Evolutionary conservation across 1,140 invertebrate species (phyloP), one percentile per base, ranked within the genome.

Genomic region (Rhagoletis pomonella): DNA sequence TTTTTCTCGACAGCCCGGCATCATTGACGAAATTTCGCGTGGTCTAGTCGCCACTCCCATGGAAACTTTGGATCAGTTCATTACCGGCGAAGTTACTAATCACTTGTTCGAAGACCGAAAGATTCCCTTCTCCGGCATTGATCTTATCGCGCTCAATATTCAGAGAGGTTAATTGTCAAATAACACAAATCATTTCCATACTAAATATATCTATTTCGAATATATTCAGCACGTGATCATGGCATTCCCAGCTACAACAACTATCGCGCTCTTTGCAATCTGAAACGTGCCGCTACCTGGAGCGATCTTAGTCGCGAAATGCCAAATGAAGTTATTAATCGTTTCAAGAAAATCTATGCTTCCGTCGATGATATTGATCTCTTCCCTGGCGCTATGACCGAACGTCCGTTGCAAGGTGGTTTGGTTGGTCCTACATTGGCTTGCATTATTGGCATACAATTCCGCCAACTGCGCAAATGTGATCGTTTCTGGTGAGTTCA

Each of bases 401-500:
- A 99, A 91, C 94, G 96, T 64, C 96, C 96, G 0, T 94, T 98
- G 0, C 96, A 97, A 89, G 97, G 97, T 14, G 98, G 97, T 9
- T 92, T 99, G 0, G 97, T 99, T 0, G 98, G 98, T 5, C 98
- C 98, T 0, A 99, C 98, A 0, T 97, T 99, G 91, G 98, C 98
- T 44, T 99, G 98, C 91, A 98, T 99, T 88, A 97, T 99, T 89
- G 98, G 97, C 50, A 97, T 98, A 88, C 98, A 99, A 93, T 99
- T 99, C 94, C 94, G 97, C 88, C 97, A 98, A 91, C 94, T 97
- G 39, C 96, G 98, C 88, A 98, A 98, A 91, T 99, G 98, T 92
- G 98, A 99, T 94, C 94, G 98, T 88, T 99, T 97, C 93, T 99
- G 98, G 97, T 91, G 86, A 89, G 89, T 88, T 59, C 42, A 86